Evolutionary conservation across 2,888 invertebrate species (phyloP).

Genomic region (Acrocyrtus sp.): DNA sequence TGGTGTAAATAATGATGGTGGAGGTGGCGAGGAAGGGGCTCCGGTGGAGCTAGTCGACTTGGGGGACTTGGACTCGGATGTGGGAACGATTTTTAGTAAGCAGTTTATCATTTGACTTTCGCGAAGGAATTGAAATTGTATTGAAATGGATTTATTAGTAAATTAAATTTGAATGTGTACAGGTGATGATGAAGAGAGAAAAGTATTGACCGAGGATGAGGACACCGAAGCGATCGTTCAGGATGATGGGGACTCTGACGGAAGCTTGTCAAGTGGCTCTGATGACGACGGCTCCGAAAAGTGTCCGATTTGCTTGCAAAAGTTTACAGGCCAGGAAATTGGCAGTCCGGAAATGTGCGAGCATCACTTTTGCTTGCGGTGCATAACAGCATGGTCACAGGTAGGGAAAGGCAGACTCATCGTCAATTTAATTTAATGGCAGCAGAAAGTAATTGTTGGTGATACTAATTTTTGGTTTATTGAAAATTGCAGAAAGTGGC

Average conservation of each 20-base stretch:
- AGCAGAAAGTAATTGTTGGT: too few species aligned
- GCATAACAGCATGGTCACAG: constrained; percentile 93
- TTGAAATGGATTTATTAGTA: not conserved
- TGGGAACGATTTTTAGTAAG: constrained; percentile 48
- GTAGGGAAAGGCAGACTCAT: constrained; percentile 65
- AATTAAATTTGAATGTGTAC: not conserved
- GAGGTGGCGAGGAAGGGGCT: not conserved
- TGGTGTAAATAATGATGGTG: too few species aligned
- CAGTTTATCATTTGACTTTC: constrained; percentile 1
- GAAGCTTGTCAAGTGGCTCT: constrained; percentile 70
- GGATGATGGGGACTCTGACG: constrained; percentile 56
- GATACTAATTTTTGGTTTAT: too few species aligned
- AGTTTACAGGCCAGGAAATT: constrained; percentile 81
- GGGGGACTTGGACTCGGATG: constrained; percentile 46
- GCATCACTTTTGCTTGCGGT: constrained; percentile 89
- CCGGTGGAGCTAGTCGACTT: too few species aligned
- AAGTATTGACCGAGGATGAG: constrained; percentile 48
- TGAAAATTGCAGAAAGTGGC: constrained; percentile 83
- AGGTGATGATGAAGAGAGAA: constrained; percentile 35
- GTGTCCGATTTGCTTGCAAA: constrained; percentile 89
- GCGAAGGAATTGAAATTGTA: not conserved
- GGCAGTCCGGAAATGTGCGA: constrained; percentile 89
- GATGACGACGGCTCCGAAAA: constrained; percentile 82
- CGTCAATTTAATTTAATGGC: too few species aligned
- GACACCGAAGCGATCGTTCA: constrained; percentile 53